These are phyloP conservation scores for Orius insidiosus DNA, from an alignment of 1,140 invertebrate species.

Conservation along the genomic window DNA sequence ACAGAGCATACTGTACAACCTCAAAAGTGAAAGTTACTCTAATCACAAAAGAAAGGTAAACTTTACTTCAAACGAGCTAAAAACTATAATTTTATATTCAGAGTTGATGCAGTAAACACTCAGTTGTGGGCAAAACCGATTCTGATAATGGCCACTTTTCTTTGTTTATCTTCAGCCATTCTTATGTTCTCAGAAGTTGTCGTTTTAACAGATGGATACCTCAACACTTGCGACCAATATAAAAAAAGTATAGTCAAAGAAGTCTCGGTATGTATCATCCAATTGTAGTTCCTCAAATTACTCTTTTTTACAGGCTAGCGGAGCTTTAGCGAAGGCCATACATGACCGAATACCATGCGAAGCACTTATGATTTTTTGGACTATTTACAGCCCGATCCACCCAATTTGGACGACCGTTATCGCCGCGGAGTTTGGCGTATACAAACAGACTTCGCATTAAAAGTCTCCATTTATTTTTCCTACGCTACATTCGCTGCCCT, in stretches of 20 bases:
- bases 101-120: conserved; percentile 9
- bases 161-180: conserved; percentile 12
- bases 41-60: conserved; percentile 6
- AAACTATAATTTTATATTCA: not conserved
- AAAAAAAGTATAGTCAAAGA: conserved; percentile 15
- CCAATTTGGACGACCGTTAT: conserved; percentile 27
- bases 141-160: conserved; percentile 10
- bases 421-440: conserved; percentile 40
- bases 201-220: conserved; percentile 20
- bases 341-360: conserved; percentile 42
- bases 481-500: too few relatives aligned
- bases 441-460: conserved; percentile 39
- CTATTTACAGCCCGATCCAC: conserved; percentile 41
- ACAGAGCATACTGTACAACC: conserved; percentile 6
- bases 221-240: conserved; percentile 20
- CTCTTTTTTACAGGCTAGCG: conserved; percentile 27
- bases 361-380: conserved; percentile 57
- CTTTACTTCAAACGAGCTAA: too few relatives aligned
- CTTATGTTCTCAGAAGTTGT: conserved; percentile 16
- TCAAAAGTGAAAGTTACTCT: not conserved
- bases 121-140: conserved; percentile 10
- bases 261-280: conserved; percentile 14
- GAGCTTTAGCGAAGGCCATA: conserved; percentile 40
- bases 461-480: conserved; percentile 29
- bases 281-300: too few relatives aligned